Conservation (phyloP, 1,140 invertebrate species). For the Brachionus angularis region DNA sequence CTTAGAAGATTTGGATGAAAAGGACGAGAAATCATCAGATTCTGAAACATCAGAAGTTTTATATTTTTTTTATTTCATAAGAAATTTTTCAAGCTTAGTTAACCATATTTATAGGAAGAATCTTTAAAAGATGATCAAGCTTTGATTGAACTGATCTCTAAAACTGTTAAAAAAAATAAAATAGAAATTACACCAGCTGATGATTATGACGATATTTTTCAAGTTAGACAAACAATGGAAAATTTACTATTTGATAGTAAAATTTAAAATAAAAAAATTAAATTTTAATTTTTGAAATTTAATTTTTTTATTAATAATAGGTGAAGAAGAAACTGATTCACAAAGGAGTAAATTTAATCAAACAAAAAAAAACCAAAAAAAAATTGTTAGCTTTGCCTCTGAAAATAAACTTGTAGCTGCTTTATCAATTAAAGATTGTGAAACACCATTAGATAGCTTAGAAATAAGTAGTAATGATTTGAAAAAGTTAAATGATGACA, state of each 20-base stretch:
- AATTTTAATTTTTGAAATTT: not conserved
- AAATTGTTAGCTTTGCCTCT: not conserved
- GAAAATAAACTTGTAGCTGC: not conserved
- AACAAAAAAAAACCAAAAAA: not conserved
- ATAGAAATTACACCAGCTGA: no score
- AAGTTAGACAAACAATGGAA: conserved; percentile 20
- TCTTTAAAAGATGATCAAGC: no score
- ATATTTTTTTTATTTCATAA: no score
- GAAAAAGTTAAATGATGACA: not conserved
- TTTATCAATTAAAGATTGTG: not conserved
- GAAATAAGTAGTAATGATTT: conserved; percentile 1
- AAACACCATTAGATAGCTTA: conserved; percentile 7
- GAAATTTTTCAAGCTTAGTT: no score
- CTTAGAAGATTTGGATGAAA: conserved; percentile 2
- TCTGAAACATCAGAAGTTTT: no score
- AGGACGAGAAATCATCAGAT: not conserved
- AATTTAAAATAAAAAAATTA: not conserved
- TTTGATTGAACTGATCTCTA: no score
- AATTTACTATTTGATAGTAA: conserved; percentile 9
- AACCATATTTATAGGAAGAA: no score
- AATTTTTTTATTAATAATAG: not conserved
- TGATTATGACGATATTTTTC: no score
- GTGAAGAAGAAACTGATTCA: not conserved
- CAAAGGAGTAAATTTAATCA: no score
- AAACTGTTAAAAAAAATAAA: no score